A percentile compares a stretch with the other conserved stretches of the same genome.
Conservation (phyloP, 2,797 vertebrate genomes). For the Enteromius unitaeniatus region DNA sequence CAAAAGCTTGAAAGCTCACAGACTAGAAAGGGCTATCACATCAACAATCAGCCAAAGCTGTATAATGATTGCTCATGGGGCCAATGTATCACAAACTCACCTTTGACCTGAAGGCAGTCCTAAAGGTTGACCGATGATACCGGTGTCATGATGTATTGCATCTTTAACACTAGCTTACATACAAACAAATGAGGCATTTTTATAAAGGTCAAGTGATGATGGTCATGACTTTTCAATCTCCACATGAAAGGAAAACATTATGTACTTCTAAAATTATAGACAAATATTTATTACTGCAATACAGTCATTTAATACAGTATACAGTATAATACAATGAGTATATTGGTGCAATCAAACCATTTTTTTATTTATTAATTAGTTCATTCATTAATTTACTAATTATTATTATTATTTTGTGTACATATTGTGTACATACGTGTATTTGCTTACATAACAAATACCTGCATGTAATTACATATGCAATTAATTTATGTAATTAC, state of each 20-base stretch:
- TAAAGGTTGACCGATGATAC: background rate
- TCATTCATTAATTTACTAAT: no score
- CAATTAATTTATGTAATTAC: no score
- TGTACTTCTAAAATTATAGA: background rate
- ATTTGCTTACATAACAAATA: no score
- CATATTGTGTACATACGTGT: no score
- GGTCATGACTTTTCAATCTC: slow-evolving; percentile 58
- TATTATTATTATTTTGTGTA: no score
- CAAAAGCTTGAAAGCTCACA: slow-evolving; percentile 9
- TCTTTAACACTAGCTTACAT: background rate
- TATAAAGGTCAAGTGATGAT: background rate
- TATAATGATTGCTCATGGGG: background rate
- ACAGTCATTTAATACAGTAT: background rate
- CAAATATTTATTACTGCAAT: background rate
- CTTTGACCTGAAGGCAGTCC: background rate
- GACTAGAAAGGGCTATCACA: background rate
- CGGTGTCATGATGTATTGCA: background rate
- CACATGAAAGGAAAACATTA: background rate
- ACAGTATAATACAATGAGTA: no score
- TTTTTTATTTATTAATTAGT: background rate
- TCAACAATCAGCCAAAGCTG: background rate
- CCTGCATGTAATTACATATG: no score
- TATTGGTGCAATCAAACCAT: background rate
- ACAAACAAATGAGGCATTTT: slow-evolving; percentile 7
- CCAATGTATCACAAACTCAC: background rate